Evolutionary conservation across 2,888 invertebrate species (phyloP), one percentile per base, ranked within the genome.

Genomic region (Crocallis elinguaria): DNA sequence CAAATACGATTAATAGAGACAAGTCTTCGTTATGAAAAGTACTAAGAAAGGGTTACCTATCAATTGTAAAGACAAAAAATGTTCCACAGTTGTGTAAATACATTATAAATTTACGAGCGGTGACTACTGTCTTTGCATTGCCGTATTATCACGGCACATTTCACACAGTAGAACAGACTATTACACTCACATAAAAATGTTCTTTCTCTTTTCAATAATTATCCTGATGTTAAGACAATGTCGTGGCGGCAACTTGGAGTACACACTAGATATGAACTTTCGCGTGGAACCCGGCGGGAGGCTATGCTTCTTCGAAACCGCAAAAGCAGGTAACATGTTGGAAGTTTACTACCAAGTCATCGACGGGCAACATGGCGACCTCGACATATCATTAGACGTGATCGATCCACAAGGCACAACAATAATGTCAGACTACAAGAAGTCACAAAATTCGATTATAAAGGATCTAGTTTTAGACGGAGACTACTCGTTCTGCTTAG

Each of bases 401-500:
- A 83, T 92, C 1, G 94, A 95, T 63, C 96, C 96, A 0, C 87
- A 84, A 5, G 94, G 94, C 0, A 74, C 90, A 30, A 92, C 93
- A 49, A 75, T 96, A 12, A 82, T 94, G 0, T 88, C 93, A 0
- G 95, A 96, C 73, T 93, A 92, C 69, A 95, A 95, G 69, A 94
- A 94, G 74, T 83, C 94, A 0, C 94, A 95, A 75, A 95, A 95
- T 67, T 91, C 93, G 14, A 94, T 96, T 65, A 93, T 95, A 43
- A 81, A 93, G 56, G 93, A 94, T 38, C 90, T 94, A 13, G 77
- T 82, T 29, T 74, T 84, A 23, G 92, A 93, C 32, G 97, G 97
- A 9, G 96, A 96, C 71, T 97, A 96, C 80, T 93, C 94, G 50
- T 93, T 97, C 66, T 98, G 98, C 76, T 95, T 98, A 80, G 98